phyloP scores from a whole-genome alignment of 2,888 invertebrate genomes.

The Leistus spinibarbis region DNA sequence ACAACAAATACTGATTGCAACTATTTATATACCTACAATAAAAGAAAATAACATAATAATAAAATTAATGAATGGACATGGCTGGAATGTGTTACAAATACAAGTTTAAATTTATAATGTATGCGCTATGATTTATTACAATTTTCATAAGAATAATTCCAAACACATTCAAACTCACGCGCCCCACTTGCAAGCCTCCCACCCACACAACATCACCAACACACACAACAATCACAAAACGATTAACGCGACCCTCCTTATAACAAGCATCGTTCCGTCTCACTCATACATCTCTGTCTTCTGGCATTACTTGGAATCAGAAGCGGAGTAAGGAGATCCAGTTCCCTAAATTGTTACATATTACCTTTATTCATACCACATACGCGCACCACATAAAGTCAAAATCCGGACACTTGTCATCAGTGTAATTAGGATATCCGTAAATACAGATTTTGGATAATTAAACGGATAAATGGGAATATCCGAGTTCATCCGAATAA shows the following conservation, averaged over 20 bases:
- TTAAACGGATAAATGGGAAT: too few species aligned
- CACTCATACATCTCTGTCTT: background rate
- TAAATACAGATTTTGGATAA: too few species aligned
- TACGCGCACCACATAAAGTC: too few species aligned
- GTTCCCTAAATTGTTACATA: too few species aligned
- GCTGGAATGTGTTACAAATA: background rate
- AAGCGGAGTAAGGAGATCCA: background rate
- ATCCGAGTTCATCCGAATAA: too few species aligned
- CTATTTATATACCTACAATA: too few species aligned
- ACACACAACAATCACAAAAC: background rate
- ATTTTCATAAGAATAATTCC: background rate
- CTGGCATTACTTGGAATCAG: too few species aligned
- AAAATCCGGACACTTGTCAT: too few species aligned
- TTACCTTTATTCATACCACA: too few species aligned
- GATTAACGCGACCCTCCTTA: background rate
- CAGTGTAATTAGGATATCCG: too few species aligned
- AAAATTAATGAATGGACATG: background rate
- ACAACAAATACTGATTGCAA: too few species aligned
- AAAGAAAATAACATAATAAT: too few species aligned
- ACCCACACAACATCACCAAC: background rate
- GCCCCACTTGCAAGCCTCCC: background rate
- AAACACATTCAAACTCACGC: background rate
- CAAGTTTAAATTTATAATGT: background rate
- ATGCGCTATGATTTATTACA: background rate
- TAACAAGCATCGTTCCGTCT: background rate